A percentile compares a stretch with the other conserved stretches of the same genome.
These are phyloP conservation scores for Scophthalmus maximus DNA, from an alignment of 2,113 vertebrate species.

Conservation along the genomic window DNA sequence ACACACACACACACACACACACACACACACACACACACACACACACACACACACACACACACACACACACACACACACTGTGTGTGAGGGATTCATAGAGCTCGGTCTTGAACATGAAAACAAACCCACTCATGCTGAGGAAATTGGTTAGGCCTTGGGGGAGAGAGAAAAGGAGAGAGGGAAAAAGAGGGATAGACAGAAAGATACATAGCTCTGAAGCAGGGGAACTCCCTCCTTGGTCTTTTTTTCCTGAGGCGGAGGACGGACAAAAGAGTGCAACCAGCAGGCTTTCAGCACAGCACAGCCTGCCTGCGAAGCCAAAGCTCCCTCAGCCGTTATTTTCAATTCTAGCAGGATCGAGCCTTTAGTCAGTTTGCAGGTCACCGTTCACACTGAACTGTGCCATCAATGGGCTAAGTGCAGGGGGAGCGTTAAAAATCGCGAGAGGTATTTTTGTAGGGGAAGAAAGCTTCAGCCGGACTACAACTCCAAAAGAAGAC, in stretches of 20 bases:
- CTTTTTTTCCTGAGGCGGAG: slow-evolving; percentile 44
- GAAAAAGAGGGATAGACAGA: slow-evolving; percentile 29
- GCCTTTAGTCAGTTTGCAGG: slow-evolving; percentile 5
- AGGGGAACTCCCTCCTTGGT: slow-evolving; percentile 62
- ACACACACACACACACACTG: slow-evolving; percentile 31
- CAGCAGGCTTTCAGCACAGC: slow-evolving; percentile 43
- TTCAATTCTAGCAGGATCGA: slow-evolving; percentile 31
- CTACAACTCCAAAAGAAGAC: not conserved
- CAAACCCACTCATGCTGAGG: slow-evolving; percentile 74
- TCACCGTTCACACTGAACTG: not conserved
- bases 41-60: slow-evolving; percentile 31
- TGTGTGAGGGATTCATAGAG: slow-evolving; percentile 65
- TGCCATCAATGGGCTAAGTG: not conserved
- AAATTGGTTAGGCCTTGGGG: slow-evolving; percentile 62
- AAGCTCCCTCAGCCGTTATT: slow-evolving; percentile 26
- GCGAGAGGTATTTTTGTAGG: slow-evolving; percentile 6
- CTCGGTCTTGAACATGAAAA: slow-evolving; percentile 68
- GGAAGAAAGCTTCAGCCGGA: not conserved
- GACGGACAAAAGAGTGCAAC: slow-evolving; percentile 53
- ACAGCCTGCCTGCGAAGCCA: no score
- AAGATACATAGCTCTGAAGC: slow-evolving; percentile 23
- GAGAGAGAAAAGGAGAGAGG: slow-evolving; percentile 15
- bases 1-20: slow-evolving; percentile 22
- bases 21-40: slow-evolving; percentile 18
- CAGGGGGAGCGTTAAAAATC: slow-evolving; percentile 3